phyloP scores from a whole-genome alignment of 1,140 invertebrate genomes.

The Bombus ignitus region DNA sequence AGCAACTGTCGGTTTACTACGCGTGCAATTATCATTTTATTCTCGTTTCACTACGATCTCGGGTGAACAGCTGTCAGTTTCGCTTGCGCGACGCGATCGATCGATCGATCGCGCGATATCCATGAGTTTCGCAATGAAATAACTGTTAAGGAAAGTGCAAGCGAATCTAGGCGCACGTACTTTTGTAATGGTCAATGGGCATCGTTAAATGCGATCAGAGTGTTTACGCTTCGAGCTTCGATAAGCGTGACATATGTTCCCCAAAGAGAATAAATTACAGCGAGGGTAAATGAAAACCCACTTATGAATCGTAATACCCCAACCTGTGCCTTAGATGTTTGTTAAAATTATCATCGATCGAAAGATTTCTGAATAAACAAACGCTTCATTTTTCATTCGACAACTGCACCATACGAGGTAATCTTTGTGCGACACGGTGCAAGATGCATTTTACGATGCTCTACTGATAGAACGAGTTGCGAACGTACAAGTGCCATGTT shows the following conservation, averaged over 20 bases:
- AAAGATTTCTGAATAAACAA: background rate
- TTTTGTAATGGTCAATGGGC: conserved; percentile 26
- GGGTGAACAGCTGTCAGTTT: conserved; percentile 32
- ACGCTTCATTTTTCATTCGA: background rate
- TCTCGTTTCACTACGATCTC: conserved; percentile 23
- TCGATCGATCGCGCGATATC: background rate
- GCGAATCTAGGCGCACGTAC: background rate
- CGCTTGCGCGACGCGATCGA: background rate
- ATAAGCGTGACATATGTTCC: background rate
- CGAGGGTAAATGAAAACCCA: background rate
- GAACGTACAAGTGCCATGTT: no score
- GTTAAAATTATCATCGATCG: background rate
- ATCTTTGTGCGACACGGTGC: no score
- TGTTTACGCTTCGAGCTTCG: conserved; percentile 5
- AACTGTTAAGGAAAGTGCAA: background rate
- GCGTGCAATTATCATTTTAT: conserved; percentile 43
- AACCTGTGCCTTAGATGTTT: background rate
- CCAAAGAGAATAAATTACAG: background rate
- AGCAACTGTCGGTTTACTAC: conserved; percentile 25
- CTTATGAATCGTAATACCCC: background rate
- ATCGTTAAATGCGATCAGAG: background rate
- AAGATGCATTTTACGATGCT: no score
- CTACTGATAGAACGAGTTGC: no score
- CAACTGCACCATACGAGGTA: background rate
- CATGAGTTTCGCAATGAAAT: background rate